Base-by-base conservation (phyloP, 2,797 vertebrate species). In the Huso huso region DNA sequence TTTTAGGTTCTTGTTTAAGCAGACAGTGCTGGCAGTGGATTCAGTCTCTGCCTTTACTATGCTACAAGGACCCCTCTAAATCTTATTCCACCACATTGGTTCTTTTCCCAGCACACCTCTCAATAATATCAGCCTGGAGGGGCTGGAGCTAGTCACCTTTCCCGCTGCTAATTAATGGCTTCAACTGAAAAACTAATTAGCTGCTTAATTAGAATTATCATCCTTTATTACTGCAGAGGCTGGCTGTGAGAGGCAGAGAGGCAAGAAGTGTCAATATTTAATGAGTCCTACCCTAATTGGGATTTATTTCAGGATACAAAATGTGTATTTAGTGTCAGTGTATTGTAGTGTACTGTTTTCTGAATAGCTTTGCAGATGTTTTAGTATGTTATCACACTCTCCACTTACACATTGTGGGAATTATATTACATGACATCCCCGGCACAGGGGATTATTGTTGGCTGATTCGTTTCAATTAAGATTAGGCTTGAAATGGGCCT, bases 191-290 rank as follows among this genome's bases (percentile, higher is more conserved):
- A 82, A 78, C 80, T 88, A 89, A 91, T 92, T 90, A 88, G 81
- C 74, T 81, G 76, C 85, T 88, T 92, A 90, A 90, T 93, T 90
- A 90, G 85, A 79, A 90, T 86, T 81, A 87, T 84, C 85, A 84
- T 83, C 70, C 77, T 78, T 77, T 77, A 79, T 72, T 77, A 77
- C 80, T 84, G 80, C 77, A 77, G 82, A 79, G 71, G 68, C 69
- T 77, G 75, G 76, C 78, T 84, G 79, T 74, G 75, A 68, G 72
- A 70, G 75, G 48, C 66, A 74, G 74, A 73, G 72, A 72, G 74
- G 69, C 12, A 69, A 68, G 69, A 70, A 68, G 65, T 76, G 73
- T 87, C 78, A 80, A 81, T 81, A 84, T 84, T 83, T 81, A 78
- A 84, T 79, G 73, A 63, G 69, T 71, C 64, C 74, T 71, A 65